Evolutionary conservation across 2,113 vertebrate genomes (phyloP), one percentile per base, ranked within the genome.

Genomic region (Sitta europaea): DNA sequence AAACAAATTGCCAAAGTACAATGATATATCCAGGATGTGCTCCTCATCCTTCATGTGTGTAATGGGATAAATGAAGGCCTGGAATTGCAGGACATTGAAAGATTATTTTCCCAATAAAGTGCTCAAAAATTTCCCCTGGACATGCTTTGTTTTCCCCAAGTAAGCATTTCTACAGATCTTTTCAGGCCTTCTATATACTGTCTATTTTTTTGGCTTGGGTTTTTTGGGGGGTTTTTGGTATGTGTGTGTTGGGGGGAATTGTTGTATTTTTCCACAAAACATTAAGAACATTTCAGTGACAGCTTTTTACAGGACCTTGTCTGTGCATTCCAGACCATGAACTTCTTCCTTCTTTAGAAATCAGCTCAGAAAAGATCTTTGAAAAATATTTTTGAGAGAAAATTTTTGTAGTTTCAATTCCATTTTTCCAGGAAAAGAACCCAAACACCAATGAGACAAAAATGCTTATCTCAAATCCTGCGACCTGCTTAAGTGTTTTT

Each of bases 1-100:
- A 58, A 91, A 72, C 11, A n/a, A 55, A 33, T 29, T 10, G 38
- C n/a, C 22, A 53, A 33, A 20, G 11, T 59, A 21, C 10, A 50
- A 5, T 0, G 5, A 27, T 6, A 13, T 11, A 8, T 10, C 51
- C 36, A 36, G 8, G 33, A 65, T 8, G 0, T 1, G 1, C 12
- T 88, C 31, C 17, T 75, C 25, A 48, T 28, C 40, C 40, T 55
- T 61, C 55, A 13, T 5, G 7, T 36, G 61, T 47, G 33, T 21
- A 78, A 42, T 20, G 28, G 25, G 53, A 42, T 62, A 40, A 82
- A 72, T 11, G 25, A 68, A 59, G 6, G 24, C 23, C 9, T 82
- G 72, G 45, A 86, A 79, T 33, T 36, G 1, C 24, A 53, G n/a
- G 20, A 42, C 10, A 25, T 2, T 0, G 13, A 57, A 88, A 70